A percentile compares a stretch with the other conserved stretches of the same genome.
These are phyloP conservation scores for Gila robusta DNA, from an alignment of 2,797 vertebrate species.

Conservation along the genomic window DNA sequence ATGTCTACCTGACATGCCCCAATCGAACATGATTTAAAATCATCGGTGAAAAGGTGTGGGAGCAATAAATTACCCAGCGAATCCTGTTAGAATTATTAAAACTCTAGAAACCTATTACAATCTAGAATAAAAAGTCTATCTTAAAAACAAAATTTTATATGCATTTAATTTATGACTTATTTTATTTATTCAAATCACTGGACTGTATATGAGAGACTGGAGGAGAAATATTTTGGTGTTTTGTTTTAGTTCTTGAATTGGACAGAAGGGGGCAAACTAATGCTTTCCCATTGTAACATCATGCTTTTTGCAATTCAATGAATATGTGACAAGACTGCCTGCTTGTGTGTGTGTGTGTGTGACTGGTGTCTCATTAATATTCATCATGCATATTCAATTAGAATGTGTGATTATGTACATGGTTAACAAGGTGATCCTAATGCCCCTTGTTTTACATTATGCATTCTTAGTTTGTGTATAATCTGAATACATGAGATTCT, in stretches of 20 bases:
- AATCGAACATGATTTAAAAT: neutral
- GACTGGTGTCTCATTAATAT: conserved; percentile 35
- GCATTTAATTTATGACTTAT: neutral
- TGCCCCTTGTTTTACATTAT: conserved; percentile 34
- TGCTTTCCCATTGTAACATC: neutral
- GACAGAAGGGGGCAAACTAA: conserved; percentile 59
- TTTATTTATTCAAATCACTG: neutral
- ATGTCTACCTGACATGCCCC: neutral
- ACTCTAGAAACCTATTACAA: too few relatives aligned
- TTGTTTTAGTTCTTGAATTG: conserved; percentile 8
- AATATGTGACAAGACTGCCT: neutral
- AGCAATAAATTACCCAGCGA: neutral
- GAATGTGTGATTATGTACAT: conserved; percentile 18
- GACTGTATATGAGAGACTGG: neutral
- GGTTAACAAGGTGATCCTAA: conserved; percentile 41
- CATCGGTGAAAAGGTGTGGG: neutral
- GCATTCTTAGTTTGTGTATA: conserved; percentile 32
- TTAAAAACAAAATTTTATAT: neutral
- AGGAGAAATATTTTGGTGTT: neutral
- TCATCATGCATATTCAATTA: conserved; percentile 43
- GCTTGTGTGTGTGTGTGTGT: neutral
- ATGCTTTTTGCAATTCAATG: conserved; percentile 1
- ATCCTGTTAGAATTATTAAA: neutral
- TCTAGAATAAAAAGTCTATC: neutral
- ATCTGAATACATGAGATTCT: conserved; percentile 13